Conservation (phyloP, 2,888 invertebrate species). For the Ferrisia virgata region DNA sequence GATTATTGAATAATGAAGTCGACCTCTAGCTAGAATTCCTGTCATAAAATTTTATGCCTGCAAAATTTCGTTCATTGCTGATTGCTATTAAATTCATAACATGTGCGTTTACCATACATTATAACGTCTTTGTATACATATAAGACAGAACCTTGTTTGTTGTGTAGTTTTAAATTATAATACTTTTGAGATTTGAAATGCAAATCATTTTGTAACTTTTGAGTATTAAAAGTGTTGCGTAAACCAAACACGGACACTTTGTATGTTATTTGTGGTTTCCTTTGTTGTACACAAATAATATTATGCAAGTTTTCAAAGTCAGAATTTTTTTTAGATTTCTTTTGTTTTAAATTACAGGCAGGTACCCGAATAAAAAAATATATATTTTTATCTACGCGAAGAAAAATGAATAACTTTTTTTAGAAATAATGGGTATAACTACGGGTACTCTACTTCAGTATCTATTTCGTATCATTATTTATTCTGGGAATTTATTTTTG, state of each 20-base stretch:
- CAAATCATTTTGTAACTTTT: slow-evolving; percentile 25
- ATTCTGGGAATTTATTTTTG: too few species aligned
- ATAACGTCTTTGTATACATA: neutral
- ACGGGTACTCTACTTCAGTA: too few species aligned
- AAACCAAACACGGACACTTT: neutral
- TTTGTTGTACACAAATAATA: neutral
- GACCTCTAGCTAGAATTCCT: neutral
- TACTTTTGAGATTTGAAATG: slow-evolving; percentile 20
- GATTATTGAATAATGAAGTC: too few species aligned
- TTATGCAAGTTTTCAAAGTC: too few species aligned
- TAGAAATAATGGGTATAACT: too few species aligned
- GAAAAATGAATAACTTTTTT: too few species aligned
- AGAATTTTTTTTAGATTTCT: too few species aligned
- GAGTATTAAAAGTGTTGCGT: slow-evolving; percentile 9
- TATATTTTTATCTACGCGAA: too few species aligned
- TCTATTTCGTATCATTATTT: too few species aligned
- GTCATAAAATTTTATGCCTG: neutral
- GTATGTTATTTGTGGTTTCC: neutral
- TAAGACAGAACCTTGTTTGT: neutral
- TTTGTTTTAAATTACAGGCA: neutral
- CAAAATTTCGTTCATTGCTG: slow-evolving; percentile 9
- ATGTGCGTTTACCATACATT: neutral
- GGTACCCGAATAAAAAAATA: too few species aligned
- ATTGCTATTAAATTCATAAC: neutral
- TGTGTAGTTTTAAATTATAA: slow-evolving; percentile 1